Base-by-base conservation (phyloP, 2,888 invertebrate genomes). In the Phasia obesa region DNA sequence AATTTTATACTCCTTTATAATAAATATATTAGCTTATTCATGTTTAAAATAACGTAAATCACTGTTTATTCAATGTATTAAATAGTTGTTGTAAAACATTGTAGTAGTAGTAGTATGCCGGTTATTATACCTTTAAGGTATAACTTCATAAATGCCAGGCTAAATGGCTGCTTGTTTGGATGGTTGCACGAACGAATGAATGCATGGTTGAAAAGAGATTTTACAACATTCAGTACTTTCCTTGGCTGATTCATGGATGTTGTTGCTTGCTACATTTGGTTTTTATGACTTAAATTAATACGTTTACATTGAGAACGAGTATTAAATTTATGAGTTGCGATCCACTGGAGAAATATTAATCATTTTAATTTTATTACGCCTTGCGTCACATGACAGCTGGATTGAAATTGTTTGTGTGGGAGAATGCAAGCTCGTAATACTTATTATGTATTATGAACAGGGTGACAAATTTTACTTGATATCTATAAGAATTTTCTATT, bases 291-390 rank as follows among this genome's bases (percentile, higher is more conserved):
- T 65, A 78, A 74, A 84, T 82, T 82, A 80, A 78, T 81, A 78
- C 79, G 64, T 70, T 84, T 79, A 51, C 78, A 76, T 81, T 77
- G 79, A 77, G 76, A 81, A 67, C 65, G 67, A 67, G 81, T 76
- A 81, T 73, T 83, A 81, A 83, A 85, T 84, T 85, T 83, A 84
- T 85, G 84, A 79, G 81, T 77, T 55, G 71, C 71, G 71, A 71
- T 83, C 81, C 84, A 79, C 67, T 77, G 76, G 84, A 81, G 83
- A 77, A 71, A 79, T 83, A 85, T 85, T 84, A 85, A 85, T 85
- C 84, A 85, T 84, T 84, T 84, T 84, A 83, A 85, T 85, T 81
- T 84, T 78, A 79, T 84, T 57, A 62, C 65, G 69, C 65, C 51
- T 65, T 67, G 79, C 53, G 55, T 67, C 83, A 79, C 71, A 83